Base-by-base conservation (phyloP, 2,888 invertebrate species). In the Morpho deidamia region DNA sequence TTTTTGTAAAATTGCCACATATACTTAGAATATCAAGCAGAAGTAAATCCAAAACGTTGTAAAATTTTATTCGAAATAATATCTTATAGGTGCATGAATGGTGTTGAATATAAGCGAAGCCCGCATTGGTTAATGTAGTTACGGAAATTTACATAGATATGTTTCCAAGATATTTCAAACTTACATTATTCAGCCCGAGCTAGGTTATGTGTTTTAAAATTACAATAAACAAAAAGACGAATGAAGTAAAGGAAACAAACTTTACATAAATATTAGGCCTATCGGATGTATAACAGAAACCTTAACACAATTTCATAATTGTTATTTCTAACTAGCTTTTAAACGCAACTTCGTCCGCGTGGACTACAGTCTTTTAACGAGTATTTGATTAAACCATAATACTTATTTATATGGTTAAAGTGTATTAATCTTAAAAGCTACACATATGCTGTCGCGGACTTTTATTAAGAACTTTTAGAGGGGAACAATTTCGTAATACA, bases 141-240 rank as follows among this genome's bases (percentile, higher is more conserved):
- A 43, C 37, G 38, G 37, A 50, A 50, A 50, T 50, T 50, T 50
- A 50, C 50, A 50, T 50, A 50, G 50, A 50, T 50, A 50, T 50
- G 50, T 43, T 50, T 40, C 38, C 44, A 38, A 50, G 50, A 50
- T 50, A 50, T 50, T 50, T 50, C 43, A 50, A 50, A 50, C 50
- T 43, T 50, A 50, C 50, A 50, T 50, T 50, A 50, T 50, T 50
- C 50, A 50, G 50, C 23, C 23, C 7, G 35, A 10, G 50, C 38
- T 50, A 50, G 50, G 43, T 50, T 50, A 50, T 50, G 32, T 50
- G 50, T 50, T 50, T 50, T 23, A 44, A 50, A 50, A 50, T 50
- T 50, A 50, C 50, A 50, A 50, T 43, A 50, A 38, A 50, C 50
- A 32, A 50, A 49, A 42, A 50, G 34, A 49, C 42, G n/a, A 42